Base-by-base conservation (phyloP, 1,140 invertebrate species). In the Homalodisca vitripennis region DNA sequence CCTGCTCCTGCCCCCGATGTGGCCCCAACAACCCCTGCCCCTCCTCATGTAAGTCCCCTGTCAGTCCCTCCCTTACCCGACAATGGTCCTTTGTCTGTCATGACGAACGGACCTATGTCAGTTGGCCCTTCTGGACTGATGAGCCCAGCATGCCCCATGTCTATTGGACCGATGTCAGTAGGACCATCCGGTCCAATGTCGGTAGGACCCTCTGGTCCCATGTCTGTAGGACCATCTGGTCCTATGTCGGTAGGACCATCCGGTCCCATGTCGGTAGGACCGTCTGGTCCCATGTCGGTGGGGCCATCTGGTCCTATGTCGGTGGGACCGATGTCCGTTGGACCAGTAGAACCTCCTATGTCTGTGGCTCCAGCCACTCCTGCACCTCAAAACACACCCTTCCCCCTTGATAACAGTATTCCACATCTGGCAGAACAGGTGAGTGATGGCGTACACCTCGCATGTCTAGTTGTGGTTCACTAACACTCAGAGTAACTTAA, bases 11-110 rank as follows among this genome's bases (percentile, higher is more conserved):
- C 34, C 20, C 2, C 14, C 14, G 22, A 10, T 46, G 27, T 53
- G 1, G 24, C 53, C n/a, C n/a, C 70, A 0, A 32, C 74, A 1
- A 72, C 72, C 3, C 73, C 76, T 30, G 71, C 67, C 3, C 69
- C 74, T 22, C 62, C 66, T 12, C 60, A 57, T 17, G 29, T 57
- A 22, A 46, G 66, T 20, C 66, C 70, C 12, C 46, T 67, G 46
- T 67, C 72, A 66, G 30, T 72, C 66, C 68, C 72, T 71, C 68
- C 70, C 24, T 67, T 69, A 10, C 46, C 69, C 1, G 57, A 47
- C 26, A 17, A 46, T 62, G 51, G 57, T 29, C 65, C 71, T 46
- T 17, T 64, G n/a, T 60, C 71, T 3, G 53, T 46, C 51, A 64
- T 12, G 70, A 53, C 27, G 17, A 62, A 67, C 12, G 63, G 41